Conservation (phyloP, 1,140 invertebrate genomes). For the Lysiphlebus fabarum region DNA sequence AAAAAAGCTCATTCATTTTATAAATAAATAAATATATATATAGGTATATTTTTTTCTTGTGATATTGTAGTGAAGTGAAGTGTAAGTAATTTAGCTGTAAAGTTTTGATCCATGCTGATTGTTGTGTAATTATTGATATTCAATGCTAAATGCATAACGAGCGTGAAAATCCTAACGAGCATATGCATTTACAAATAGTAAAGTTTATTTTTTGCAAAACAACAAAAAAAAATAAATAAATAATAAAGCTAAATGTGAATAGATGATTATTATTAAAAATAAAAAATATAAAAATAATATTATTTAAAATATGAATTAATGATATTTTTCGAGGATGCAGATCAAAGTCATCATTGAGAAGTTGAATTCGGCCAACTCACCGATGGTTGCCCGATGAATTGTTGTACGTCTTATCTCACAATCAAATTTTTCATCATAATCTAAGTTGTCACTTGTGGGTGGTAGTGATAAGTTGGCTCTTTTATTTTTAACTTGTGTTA, state of each 20-base stretch:
- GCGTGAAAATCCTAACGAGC: constrained; percentile 8
- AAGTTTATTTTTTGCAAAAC: not conserved
- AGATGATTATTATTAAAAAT: not conserved
- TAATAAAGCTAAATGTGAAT: constrained; percentile 1
- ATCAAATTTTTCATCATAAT: constrained; percentile 54
- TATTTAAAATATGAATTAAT: constrained; percentile 14
- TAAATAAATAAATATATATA: too few relatives aligned
- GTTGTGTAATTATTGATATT: constrained; percentile 1
- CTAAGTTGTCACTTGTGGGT: constrained; percentile 56
- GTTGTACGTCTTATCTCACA: constrained; percentile 50
- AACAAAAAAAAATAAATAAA: not conserved
- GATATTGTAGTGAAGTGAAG: not conserved
- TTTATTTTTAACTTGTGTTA: constrained; percentile 53
- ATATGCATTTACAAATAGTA: not conserved
- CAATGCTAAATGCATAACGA: constrained; percentile 3
- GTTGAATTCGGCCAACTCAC: constrained; percentile 43
- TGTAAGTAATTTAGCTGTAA: not conserved
- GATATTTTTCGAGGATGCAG: constrained; percentile 21
- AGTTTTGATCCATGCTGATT: constrained; percentile 8
- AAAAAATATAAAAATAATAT: constrained; percentile 2
- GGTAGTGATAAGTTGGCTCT: constrained; percentile 54
- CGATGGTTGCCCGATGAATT: constrained; percentile 49
- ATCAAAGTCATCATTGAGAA: constrained; percentile 13
- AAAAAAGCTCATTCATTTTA: too few relatives aligned
- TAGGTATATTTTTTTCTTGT: not conserved